Conservation (phyloP, 2,113 vertebrate species). For the Engraulis encrasicolus region DNA sequence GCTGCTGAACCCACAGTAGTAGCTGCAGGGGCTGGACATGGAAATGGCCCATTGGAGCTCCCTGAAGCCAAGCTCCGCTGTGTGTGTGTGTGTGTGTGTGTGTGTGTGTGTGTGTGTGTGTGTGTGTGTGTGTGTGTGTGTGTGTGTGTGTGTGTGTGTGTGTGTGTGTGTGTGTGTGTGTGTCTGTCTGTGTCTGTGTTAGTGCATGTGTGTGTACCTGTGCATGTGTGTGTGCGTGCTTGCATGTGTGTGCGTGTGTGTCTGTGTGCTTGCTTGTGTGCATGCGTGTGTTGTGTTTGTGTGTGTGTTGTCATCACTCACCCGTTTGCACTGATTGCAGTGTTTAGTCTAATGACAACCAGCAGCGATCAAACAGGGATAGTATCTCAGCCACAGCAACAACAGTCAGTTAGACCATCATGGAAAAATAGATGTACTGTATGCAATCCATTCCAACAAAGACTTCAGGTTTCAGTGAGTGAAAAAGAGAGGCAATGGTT, state of each 20-base stretch:
- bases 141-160: conserved; percentile 6
- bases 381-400: neutral
- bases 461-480: too few relatives aligned
- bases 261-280: neutral
- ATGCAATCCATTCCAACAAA: too few relatives aligned
- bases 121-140: neutral
- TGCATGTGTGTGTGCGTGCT: neutral
- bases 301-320: too few relatives aligned
- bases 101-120: neutral
- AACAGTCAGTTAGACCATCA: too few relatives aligned
- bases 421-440: too few relatives aligned
- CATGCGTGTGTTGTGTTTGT: too few relatives aligned
- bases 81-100: neutral
- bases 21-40: conserved; percentile 26
- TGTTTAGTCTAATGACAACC: too few relatives aligned
- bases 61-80: neutral
- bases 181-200: too few relatives aligned
- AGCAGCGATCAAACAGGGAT: too few relatives aligned
- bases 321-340: too few relatives aligned
- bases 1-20: neutral
- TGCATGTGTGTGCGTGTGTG: neutral
- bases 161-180: neutral
- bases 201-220: neutral
- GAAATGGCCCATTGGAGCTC: conserved; percentile 44
- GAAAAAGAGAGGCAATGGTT: too few relatives aligned